Evolutionary conservation across 2,797 vertebrate species (phyloP).

Genomic region (Gallinago stenura): DNA sequence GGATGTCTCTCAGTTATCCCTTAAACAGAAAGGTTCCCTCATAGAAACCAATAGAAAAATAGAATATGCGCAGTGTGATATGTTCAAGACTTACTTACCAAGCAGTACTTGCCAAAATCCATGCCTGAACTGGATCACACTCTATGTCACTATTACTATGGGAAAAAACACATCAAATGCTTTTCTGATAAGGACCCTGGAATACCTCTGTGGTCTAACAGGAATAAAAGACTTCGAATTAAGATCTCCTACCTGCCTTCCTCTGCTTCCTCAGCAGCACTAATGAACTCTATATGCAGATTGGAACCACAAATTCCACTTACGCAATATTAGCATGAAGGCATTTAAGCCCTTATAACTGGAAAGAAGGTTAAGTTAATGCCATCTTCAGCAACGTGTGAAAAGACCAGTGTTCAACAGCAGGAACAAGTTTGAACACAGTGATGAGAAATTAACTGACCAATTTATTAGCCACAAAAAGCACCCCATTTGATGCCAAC

Average conservation of each 20-base stretch:
- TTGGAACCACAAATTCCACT: constrained; percentile 28
- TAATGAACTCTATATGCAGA: neutral
- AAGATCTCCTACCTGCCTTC: neutral
- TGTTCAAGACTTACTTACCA: neutral
- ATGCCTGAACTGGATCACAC: neutral
- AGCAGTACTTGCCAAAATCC: neutral
- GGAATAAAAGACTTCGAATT: neutral
- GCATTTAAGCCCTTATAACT: neutral
- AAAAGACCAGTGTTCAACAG: neutral
- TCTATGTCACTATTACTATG: neutral
- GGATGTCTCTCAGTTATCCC: neutral
- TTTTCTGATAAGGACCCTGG: neutral
- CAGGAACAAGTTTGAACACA: neutral
- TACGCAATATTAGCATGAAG: neutral
- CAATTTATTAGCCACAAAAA: constrained; percentile 9
- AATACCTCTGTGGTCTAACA: neutral
- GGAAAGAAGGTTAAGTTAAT: constrained; percentile 10
- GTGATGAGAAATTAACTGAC: constrained; percentile 28
- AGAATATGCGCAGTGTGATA: neutral
- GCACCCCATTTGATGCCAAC: neutral
- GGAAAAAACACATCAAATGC: neutral
- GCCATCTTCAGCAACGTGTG: neutral
- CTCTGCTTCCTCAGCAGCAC: neutral
- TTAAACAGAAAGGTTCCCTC: neutral
- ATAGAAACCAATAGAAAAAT: neutral